Evolutionary conservation across 2,113 vertebrate species (phyloP), one percentile per base, ranked within the genome.

Genomic region (Salvator merianae): DNA sequence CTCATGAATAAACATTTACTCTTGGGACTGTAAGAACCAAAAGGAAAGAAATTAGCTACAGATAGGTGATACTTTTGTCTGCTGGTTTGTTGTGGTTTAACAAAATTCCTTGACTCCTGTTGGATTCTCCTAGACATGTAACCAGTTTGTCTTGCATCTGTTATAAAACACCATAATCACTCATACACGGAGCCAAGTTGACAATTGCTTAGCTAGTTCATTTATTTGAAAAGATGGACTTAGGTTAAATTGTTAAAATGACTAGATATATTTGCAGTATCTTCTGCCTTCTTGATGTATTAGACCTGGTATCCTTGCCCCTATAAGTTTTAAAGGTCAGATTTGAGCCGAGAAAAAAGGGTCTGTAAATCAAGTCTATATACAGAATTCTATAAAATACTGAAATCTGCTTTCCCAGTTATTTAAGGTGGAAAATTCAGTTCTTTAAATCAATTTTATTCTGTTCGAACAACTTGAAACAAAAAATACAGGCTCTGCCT

Each of bases 1-100:
- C 77, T 87, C 68, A 68, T 69, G 43, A 71, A 85, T 85, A 82
- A 82, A 36, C 22, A 50, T 53, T 53, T 79, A 28, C 77, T 71
- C 32, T 4, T 1, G 38, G 34, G 55, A 83, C 2, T 77, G 28
- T 16, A 36, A 40, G 12, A 82, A 53, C 43, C 22, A 79, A 71
- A 83, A 50, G n/a, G 69, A 84, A 84, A 75, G 36, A 62, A 59
- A 36, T 80, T n/a, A 47, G 36, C 32, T 70, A n/a, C 10, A 66
- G 73, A 34, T 13, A 72, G 38, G 24, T 79, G 74, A 79, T 85
- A 40, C 77, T 85, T 79, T 85, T 38, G 71, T n/a, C 36, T 9
- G 22, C n/a, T 79, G 28, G 30, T 78, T 73, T 85, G 77, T 79
- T 73, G 24, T 79, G 30, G 53, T 28, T 63, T 79, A 79, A 43